phyloP scores from a whole-genome alignment of 2,113 vertebrate genomes.

The Osmerus eperlanus region DNA sequence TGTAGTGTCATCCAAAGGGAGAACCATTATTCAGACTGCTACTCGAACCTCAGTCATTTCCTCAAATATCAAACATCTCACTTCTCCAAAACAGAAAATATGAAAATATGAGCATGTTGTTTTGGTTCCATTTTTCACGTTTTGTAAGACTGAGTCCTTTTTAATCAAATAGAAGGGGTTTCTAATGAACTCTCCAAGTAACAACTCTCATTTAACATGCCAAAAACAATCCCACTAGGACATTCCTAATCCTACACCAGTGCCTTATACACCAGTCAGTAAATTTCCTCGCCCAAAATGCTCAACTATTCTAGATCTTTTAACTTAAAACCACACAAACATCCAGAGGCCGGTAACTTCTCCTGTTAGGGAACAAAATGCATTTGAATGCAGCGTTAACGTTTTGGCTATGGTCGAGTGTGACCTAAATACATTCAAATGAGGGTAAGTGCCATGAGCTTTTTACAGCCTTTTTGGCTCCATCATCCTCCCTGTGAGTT shows the following conservation, averaged over 20 bases:
- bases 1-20: neutral
- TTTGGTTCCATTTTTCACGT: too few relatives aligned
- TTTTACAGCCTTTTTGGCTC: neutral
- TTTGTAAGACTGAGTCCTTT: too few relatives aligned
- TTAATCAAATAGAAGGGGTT: too few relatives aligned
- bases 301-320: too few relatives aligned
- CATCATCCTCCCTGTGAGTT: neutral
- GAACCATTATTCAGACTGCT: neutral
- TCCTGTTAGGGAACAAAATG: too few relatives aligned
- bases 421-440: slow-evolving; percentile 15
- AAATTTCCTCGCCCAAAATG: too few relatives aligned
- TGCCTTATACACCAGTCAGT: neutral
- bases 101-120: too few relatives aligned
- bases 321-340: too few relatives aligned
- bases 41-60: neutral
- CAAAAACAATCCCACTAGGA: neutral
- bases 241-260: neutral
- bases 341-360: too few relatives aligned
- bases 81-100: neutral
- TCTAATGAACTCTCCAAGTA: too few relatives aligned
- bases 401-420: neutral
- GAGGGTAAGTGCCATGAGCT: slow-evolving; percentile 5
- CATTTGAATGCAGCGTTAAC: too few relatives aligned
- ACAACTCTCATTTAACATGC: too few relatives aligned
- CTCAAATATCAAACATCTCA: neutral